These are phyloP conservation scores for Lagopus muta DNA, from an alignment of 2,113 vertebrate species.

Conservation along the genomic window DNA sequence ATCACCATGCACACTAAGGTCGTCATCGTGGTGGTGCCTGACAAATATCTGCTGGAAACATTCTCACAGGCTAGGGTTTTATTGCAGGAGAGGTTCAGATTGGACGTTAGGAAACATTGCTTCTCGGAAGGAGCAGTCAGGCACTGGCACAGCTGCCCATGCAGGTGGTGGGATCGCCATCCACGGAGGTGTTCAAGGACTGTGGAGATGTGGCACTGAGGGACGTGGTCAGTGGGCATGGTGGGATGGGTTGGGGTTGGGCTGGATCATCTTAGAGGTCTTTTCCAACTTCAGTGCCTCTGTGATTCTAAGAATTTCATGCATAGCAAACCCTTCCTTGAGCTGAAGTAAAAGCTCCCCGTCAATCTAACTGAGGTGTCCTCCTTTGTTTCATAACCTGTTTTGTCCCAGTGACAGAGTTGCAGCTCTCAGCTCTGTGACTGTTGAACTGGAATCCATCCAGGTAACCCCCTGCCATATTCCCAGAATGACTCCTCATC, in stretches of 20 bases:
- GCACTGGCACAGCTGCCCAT: no score
- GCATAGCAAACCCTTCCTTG: background rate
- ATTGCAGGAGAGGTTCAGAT: no score
- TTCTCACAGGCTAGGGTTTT: background rate
- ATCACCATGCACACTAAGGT: background rate
- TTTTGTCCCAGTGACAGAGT: background rate
- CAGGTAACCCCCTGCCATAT: fast-evolving
- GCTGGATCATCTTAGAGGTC: no score
- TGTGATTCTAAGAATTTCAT: no score
- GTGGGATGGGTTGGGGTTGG: no score
- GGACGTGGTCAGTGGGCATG: no score
- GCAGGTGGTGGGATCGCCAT: no score
- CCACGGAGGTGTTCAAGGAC: no score
- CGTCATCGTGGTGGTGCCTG: background rate
- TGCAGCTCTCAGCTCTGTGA: background rate
- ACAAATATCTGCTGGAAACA: background rate
- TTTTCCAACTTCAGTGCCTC: no score
- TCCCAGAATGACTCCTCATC: background rate
- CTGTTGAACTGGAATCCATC: background rate
- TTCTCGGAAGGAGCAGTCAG: no score
- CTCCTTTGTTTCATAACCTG: fast-evolving
- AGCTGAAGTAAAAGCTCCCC: background rate
- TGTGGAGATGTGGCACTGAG: no score
- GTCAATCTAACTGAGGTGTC: background rate
- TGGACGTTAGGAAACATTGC: no score